Percentiles rank a stretch among this genome's conserved stretches.
phyloP scores from a whole-genome alignment of 2,888 invertebrate genomes.

The Bibio marci region DNA sequence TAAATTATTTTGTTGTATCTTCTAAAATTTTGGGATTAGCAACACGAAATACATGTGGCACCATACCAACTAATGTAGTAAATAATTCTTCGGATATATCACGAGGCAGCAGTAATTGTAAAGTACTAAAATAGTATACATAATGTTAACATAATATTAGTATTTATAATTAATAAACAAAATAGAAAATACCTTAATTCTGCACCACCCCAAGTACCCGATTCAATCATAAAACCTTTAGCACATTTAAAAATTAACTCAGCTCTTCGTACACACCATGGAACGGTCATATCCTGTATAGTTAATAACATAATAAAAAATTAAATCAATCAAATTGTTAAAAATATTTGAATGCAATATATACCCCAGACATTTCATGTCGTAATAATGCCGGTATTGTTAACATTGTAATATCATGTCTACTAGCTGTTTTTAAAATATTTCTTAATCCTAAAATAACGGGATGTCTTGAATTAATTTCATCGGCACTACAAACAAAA shows the following conservation, averaged over 20 bases:
- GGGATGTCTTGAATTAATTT: conserved; percentile 91
- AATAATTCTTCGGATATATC: conserved; percentile 72
- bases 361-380: conserved; percentile 89
- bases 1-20: conserved; percentile 17
- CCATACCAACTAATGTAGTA: conserved; percentile 63
- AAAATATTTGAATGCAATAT: not conserved
- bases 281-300: conserved; percentile 76
- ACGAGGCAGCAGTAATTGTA: conserved; percentile 51
- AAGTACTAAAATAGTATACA: conserved; percentile 16
- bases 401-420: conserved; percentile 82
- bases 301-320: conserved; percentile 5
- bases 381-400: conserved; percentile 84
- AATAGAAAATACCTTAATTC: conserved; percentile 70
- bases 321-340: conserved; percentile 5
- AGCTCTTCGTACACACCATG: conserved; percentile 91
- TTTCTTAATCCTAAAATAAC: conserved; percentile 88
- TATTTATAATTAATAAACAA: not conserved
- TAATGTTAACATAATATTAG: too few species aligned
- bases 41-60: conserved; percentile 83
- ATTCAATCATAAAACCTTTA: conserved; percentile 99
- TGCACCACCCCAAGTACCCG: conserved; percentile 82
- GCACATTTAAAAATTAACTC: conserved; percentile 97
- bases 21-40: conserved; percentile 82
- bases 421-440: conserved; percentile 87
- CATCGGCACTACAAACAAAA: conserved; percentile 37